Conservation (phyloP, 2,113 vertebrate genomes). For the Thomomys bottae region DNA sequence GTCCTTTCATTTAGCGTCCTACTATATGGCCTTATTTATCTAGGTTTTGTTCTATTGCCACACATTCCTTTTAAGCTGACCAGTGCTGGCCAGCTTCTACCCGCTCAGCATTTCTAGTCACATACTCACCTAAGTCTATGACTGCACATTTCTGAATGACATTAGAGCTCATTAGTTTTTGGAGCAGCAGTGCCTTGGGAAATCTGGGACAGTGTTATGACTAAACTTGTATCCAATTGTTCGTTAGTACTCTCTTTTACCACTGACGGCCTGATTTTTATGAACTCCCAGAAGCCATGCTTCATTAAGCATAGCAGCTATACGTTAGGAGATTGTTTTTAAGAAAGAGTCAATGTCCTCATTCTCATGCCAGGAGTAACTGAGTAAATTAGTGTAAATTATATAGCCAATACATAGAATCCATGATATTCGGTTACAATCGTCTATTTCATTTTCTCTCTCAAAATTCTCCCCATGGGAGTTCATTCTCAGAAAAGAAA, state of each 20-base stretch:
- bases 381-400: constrained; percentile 28
- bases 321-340: neutral
- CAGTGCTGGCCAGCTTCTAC: neutral
- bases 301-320: neutral
- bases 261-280: neutral
- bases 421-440: neutral
- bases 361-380: constrained; percentile 15
- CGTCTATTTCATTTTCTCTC: neutral
- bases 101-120: neutral
- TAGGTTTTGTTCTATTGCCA: neutral
- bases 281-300: neutral
- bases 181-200: neutral
- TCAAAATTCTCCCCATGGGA: neutral
- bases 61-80: neutral
- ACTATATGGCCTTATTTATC: too few species aligned
- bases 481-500: constrained; percentile 34
- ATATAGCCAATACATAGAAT: neutral
- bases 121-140: neutral
- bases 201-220: neutral
- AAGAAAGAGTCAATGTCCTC: neutral
- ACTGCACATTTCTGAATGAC: neutral
- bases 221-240: neutral
- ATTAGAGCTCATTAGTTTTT: neutral
- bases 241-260: neutral
- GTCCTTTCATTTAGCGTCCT: too few species aligned